Conservation (phyloP, 1,140 invertebrate genomes). For the Acromyrmex charruanus region DNA sequence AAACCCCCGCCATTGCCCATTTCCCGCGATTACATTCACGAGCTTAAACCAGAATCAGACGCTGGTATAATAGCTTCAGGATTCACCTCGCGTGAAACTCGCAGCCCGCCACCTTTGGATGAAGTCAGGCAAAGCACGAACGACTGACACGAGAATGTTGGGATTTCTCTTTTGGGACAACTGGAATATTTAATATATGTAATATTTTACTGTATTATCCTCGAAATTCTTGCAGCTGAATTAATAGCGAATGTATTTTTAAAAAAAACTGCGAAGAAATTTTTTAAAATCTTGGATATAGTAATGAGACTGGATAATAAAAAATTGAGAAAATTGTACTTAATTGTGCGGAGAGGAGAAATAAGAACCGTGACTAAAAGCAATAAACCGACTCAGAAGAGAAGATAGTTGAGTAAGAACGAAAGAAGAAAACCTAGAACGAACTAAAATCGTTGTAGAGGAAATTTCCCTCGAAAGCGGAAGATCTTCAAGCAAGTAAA, state of each 20-base stretch:
- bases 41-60: constrained; percentile 51
- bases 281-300: background rate
- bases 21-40: constrained; percentile 59
- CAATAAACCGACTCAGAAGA: constrained; percentile 29
- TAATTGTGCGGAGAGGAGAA: constrained; percentile 34
- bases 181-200: background rate
- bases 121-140: constrained; percentile 41
- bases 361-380: constrained; percentile 29
- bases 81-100: constrained; percentile 49
- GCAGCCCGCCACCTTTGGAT: constrained; percentile 33
- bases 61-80: constrained; percentile 42
- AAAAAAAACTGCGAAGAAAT: background rate
- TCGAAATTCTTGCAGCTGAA: background rate
- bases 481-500: constrained; percentile 23
- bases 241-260: constrained; percentile 6
- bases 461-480: constrained; percentile 31
- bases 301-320: constrained; percentile 1
- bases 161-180: constrained; percentile 38
- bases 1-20: constrained; percentile 50
- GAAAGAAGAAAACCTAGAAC: constrained; percentile 26
- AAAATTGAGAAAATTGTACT: constrained; percentile 9
- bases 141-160: constrained; percentile 41
- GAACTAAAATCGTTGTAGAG: constrained; percentile 14
- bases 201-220: background rate
- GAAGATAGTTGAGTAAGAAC: background rate